Percentiles rank a stretch among this genome's conserved stretches.
Conservation (phyloP, 2,888 invertebrate genomes). For the Ennomos erosarius region DNA sequence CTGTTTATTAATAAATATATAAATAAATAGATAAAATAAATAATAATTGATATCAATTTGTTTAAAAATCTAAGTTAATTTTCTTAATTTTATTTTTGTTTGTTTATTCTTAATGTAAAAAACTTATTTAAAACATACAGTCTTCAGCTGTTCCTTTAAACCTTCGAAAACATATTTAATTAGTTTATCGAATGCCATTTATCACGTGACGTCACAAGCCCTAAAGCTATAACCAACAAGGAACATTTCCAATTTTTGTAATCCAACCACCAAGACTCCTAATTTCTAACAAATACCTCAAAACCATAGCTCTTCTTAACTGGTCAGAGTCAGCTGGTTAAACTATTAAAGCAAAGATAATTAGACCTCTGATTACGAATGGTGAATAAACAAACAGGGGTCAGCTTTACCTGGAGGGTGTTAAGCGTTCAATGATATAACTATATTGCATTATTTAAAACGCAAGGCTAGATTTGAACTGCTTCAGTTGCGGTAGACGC, state of each 20-base stretch:
- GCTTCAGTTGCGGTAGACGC: constrained; percentile 63
- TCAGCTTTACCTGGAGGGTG: constrained; percentile 11
- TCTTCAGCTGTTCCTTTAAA: too few relatives aligned
- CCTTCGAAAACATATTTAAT: too few relatives aligned
- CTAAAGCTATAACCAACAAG: constrained; percentile 14
- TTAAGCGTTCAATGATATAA: constrained; percentile 42
- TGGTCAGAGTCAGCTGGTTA: constrained; percentile 7
- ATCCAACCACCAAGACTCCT: constrained; percentile 18
- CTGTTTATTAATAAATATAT: too few relatives aligned
- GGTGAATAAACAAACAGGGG: background rate
- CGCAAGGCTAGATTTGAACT: constrained; percentile 53
- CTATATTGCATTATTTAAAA: constrained; percentile 47
- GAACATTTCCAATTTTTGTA: constrained; percentile 1
- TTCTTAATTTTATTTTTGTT: too few relatives aligned
- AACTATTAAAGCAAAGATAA: constrained; percentile 6
- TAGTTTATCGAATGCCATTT: constrained; percentile 2
- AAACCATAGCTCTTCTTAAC: constrained; percentile 17
- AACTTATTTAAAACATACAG: too few relatives aligned
- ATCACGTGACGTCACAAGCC: constrained; percentile 19
- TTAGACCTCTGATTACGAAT: constrained; percentile 19
- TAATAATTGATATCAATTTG: too few relatives aligned
- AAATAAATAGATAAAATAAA: too few relatives aligned
- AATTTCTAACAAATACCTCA: background rate
- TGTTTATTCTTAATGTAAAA: too few relatives aligned
- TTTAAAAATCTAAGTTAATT: too few relatives aligned